Evolutionary conservation across 2,797 vertebrate species (phyloP), one percentile per base, ranked within the genome.

Genomic region (Tangara arthus): DNA sequence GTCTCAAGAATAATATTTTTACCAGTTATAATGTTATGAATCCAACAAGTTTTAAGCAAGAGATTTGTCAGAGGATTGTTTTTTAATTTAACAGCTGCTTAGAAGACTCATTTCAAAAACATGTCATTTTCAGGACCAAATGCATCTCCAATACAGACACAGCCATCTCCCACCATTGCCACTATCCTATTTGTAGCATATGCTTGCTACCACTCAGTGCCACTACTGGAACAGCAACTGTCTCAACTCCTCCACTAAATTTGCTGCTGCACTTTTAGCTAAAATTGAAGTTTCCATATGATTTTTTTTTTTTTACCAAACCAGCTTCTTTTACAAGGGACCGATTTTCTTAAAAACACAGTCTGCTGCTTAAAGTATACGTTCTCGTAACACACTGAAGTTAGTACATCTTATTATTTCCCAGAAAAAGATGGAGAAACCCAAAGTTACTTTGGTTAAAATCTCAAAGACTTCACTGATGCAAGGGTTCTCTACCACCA

Each of bases 61-160:
- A 57, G 4, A 56, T 49, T 30, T 69, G 15, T 39, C 39, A 61
- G 15, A 32, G 12, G 39, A 37, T 14, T 50, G 0, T 12, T 53
- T 32, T 75, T 53, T 3, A 47, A 44, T 19, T 24, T 22, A 71
- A 34, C 8, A 44, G 52, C 61, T 71, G 27, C 8, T 78, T 64
- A 49, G 80, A 87, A 81, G 23, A 60, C 23, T 32, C 0, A 28
- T 46, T 57, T 75, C 15, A 49, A 88, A 87, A 56, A 28, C 1
- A 0, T 32, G 41, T 47, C 2, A 1, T 49, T 87, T 83, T 66
- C 52, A 56, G 66, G 32, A 52, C 14, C 1, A 12, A 71, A 64
- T 35, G 15, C 46, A 39, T 47, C 32, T 71, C 69, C 22, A 21
- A 0, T 5, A 18, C 2, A 28, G 37, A 39, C 21, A 30, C 0